Evolutionary conservation across 2,113 vertebrate species (phyloP).

Genomic region (Indicator maculatus): DNA sequence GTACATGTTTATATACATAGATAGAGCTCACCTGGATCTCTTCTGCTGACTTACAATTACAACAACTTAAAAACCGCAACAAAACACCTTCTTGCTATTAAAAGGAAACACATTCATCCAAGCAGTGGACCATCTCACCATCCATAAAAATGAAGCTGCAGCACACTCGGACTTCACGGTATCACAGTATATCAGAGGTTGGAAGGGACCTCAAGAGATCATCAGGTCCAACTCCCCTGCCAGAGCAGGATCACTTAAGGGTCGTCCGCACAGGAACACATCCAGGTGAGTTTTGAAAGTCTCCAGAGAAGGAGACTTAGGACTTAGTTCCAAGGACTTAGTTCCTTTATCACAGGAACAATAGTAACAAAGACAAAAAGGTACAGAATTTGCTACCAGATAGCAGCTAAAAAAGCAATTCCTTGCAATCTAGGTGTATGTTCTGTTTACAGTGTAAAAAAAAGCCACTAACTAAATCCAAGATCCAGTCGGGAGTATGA

Average conservation of each 20-base stretch:
- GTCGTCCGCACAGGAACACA: no score
- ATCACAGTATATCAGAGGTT: background rate
- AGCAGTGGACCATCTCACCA: slow-evolving; percentile 70
- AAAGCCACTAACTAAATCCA: background rate
- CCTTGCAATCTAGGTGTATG: background rate
- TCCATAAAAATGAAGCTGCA: background rate
- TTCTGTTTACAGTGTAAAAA: background rate
- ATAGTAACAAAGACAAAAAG: background rate
- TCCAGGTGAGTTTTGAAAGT: no score
- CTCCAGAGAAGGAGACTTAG: no score
- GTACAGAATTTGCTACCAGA: background rate
- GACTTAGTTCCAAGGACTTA: background rate
- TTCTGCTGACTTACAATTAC: background rate
- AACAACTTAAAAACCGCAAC: background rate
- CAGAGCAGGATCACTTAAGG: no score
- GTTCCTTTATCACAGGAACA: background rate
- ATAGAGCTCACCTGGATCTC: background rate
- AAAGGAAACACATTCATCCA: slow-evolving; percentile 54
- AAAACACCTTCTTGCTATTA: background rate
- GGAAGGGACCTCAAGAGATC: no score
- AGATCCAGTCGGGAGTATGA: background rate
- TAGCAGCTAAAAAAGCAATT: background rate
- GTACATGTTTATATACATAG: accelerated
- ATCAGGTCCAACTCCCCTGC: no score
- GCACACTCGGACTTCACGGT: background rate